Base-by-base conservation (phyloP, 2,113 vertebrate species). In the Tychaedon coryphoeus region DNA sequence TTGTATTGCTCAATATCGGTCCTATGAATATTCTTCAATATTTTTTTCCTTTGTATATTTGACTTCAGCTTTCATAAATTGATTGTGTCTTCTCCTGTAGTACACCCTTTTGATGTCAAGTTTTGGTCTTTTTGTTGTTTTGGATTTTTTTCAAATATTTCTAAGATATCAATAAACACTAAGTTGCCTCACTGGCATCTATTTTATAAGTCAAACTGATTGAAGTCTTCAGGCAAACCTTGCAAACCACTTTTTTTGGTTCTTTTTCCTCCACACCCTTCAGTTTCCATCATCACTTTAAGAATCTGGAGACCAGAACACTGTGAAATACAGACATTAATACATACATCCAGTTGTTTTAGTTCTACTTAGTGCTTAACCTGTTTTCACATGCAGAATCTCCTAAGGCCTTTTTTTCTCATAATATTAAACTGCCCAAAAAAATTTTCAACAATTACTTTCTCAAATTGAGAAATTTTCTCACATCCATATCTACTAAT, bases 41-140 rank as follows among this genome's bases (percentile, higher is more conserved):
- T 53, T 43, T 83, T 20, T 72, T 79, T 66, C 61, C 36, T 70
- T 83, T 72, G 10, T 18, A 7, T 53, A 54, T 83, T 88, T 88
- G 31, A 4, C 42, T 83, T 69, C 54, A 90, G 10, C 9, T 90
- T 78, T 87, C 54, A 54, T 5, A 34, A 70, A 66, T 26, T 61
- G 11, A 36, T 54, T 88, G 14, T 31, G 4, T 33, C 34, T 88
- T 90, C 42, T 86, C 26, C 34, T 61, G 19, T 13, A 53, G 14
- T 47, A 40, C 0, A 1, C 2, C 0, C 7, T 60, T 84, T 77
- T 66, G 33, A 62, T 62, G 23, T 56, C 29, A 56, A 8, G 1
- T 66, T 65, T 74, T 42, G 6, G 6, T 58, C 13, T 28, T 82
- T 86, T 64, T 61, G 28, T 56, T 78, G 11, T n/a, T 50, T 31